Evolutionary conservation across 2,797 vertebrate species (phyloP).

Genomic region (Semotilus atromaculatus): DNA sequence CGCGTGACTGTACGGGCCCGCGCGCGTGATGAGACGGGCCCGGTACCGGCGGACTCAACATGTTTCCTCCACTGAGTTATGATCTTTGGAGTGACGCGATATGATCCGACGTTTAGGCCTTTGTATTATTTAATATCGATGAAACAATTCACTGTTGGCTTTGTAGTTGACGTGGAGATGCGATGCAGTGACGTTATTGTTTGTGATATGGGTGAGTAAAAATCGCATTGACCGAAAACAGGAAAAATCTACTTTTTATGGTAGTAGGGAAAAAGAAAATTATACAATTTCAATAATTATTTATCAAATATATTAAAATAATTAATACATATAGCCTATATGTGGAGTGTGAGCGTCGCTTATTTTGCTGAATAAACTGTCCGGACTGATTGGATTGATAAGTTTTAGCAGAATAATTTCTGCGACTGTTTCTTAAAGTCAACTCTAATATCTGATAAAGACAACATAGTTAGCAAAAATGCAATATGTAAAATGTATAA

Average conservation of each 20-base stretch:
- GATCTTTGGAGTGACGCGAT: neutral
- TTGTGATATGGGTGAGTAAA: conserved; percentile 4
- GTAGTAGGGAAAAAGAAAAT: neutral
- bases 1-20: conserved; percentile 18
- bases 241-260: too few relatives aligned
- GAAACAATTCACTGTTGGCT: neutral
- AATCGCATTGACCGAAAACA: neutral
- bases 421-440: neutral
- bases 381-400: neutral
- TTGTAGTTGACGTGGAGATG: neutral
- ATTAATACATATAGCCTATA: neutral
- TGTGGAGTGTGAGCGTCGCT: neutral
- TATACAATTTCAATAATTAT: neutral
- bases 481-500: neutral
- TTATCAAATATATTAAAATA: neutral
- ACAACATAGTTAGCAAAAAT: too few relatives aligned
- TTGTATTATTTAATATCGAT: neutral
- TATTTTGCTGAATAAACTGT: neutral
- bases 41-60: neutral
- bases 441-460: neutral
- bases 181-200: neutral
- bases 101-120: neutral
- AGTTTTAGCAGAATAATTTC: neutral
- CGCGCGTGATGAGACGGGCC: neutral
- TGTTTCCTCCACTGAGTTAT: neutral